These are phyloP conservation scores for Heterocephalus glaber DNA, from an alignment of 2,113 vertebrate species.

Conservation along the genomic window DNA sequence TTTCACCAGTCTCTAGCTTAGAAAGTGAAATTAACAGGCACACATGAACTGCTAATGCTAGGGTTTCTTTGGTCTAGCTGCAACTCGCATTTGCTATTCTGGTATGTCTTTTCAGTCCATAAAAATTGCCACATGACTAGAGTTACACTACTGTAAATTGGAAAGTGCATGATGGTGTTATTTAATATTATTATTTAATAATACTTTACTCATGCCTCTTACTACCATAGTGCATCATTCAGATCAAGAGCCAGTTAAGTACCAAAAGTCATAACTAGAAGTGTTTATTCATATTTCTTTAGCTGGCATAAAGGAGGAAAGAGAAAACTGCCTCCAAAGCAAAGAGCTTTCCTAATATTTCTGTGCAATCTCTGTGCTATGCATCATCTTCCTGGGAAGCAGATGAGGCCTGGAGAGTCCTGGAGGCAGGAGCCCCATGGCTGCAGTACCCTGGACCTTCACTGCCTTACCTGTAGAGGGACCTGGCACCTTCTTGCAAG, in stretches of 20 bases:
- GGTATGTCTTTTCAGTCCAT: background rate
- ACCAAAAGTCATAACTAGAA: background rate
- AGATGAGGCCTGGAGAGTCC: background rate
- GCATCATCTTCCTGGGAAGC: background rate
- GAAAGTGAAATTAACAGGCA: background rate
- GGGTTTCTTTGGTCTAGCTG: background rate
- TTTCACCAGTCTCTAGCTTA: background rate
- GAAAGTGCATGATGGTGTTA: background rate
- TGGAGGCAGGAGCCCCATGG: accelerated
- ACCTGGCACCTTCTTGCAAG: background rate
- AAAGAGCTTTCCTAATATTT: background rate
- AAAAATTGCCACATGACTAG: background rate
- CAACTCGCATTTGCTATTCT: background rate
- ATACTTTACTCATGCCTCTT: background rate
- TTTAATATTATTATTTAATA: background rate
- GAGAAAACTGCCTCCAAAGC: background rate
- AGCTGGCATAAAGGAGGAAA: background rate
- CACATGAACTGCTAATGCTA: background rate
- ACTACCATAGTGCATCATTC: background rate
- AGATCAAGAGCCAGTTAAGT: background rate
- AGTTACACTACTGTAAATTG: background rate
- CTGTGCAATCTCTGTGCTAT: background rate
- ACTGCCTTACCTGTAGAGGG: background rate
- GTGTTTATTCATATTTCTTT: background rate
- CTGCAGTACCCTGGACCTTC: background rate